Base-by-base conservation (phyloP, 2,888 invertebrate genomes). In the Hesperia comma region DNA sequence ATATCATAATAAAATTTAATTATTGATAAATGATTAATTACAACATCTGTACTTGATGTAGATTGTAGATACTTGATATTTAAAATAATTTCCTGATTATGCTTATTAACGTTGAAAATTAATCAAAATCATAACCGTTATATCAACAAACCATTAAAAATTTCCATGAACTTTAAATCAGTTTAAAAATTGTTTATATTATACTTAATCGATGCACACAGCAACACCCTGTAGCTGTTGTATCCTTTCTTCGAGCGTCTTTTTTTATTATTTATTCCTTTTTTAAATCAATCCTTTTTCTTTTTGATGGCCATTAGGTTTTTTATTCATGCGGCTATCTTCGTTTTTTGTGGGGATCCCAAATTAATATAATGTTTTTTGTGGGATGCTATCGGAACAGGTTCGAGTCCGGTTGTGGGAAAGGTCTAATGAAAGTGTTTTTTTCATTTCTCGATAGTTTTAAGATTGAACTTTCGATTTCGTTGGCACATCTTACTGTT, bases 331-430 rank as follows among this genome's bases (percentile, higher is more conserved):
- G 78, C 75, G 82, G 83, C 85, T 79, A 85, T 89, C 87, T 80
- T 87, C 86, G 85, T 90, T 92, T 92, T 92, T 92, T 91, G 88
- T 91, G 89, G 85, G 80, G 83, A 87, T 86, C 89, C 90, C 92
- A 91, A 92, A 92, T 92, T 92, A 92, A 92, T 91, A 91, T 88
- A 84, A 85, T 85, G 84, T 86, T 89, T 90, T 88, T 89, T 87
- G 72, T 75, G 76, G 75, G 85, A 85, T 83, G 78, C 75, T 84
- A 88, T 87, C 82, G 71, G 69, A 87, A 90, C 91, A 75, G 86
- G 91, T 90, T 89, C 79, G 74, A 64, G 74, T 73, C 66, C 72
- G 75, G 75, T 77, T 80, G 85, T 89, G 91, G 88, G 90, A 90
- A 90, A 85, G 80, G 79, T 82, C 79, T 86, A 89, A 90, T 86